Base-by-base conservation (phyloP, 2,797 vertebrate genomes). In the Cuniculus paca region DNA sequence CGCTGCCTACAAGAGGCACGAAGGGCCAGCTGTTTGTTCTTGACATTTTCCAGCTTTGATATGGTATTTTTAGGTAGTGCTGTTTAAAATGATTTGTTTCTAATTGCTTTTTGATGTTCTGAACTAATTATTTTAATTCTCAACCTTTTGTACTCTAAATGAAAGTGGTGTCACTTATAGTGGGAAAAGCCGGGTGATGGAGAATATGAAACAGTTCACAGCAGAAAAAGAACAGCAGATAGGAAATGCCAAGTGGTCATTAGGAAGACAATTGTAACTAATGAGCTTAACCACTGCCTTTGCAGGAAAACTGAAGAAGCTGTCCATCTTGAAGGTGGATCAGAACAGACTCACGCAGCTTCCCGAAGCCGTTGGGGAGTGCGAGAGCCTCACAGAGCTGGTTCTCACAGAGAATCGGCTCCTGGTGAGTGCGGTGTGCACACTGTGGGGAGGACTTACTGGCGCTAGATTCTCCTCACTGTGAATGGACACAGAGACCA, bases 381-480 rank as follows among this genome's bases (percentile, higher is more conserved):
- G 99, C 97, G 99, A 99, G 98, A 99, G 98, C 98, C 99, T 99
- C 97, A 99, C 99, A 8, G 99, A 99, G 94, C 99, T 99, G 81
- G 99, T 99, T 97, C 99, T 99, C 82, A 99, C 99, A 48, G 99
- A 99, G 98, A 99, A 99, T 97, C 99, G 99, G 36, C 98, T 99
- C 95, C 98, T 99, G 99, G 99, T 99, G 97, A 98, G 99, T 98
- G 4, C 54, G 54, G 22, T 63, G 81, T n/a, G 12, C 26, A 16
- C 60, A 6, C 68, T 17, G 9, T 36, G 28, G 48, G 39, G 56
- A 68, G 81, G 26, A 14, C 48, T 72, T 31, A 3, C 1, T 24
- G 45, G 80, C 4, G n/a, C 24, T 26, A 2, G 24, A 28, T 39
- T 50, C 60, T 52, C 6, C n/a, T 8, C 22, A 2, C 45, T 61